Evolutionary conservation across 1,140 invertebrate species (phyloP).

Genomic region (Asbolus verrucosus): DNA sequence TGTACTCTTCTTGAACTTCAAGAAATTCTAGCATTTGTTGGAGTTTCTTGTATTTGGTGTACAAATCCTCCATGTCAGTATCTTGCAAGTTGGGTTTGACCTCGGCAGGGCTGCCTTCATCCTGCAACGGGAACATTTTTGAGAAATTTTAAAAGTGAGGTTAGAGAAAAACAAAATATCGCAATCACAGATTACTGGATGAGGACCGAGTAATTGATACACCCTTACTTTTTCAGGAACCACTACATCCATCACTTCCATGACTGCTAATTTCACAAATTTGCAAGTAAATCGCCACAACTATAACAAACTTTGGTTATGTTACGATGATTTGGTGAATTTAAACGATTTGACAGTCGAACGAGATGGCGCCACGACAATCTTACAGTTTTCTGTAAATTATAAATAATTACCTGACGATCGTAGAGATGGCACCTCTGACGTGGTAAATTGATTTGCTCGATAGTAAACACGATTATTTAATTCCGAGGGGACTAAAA

Average conservation of each 20-base stretch:
- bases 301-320: slow-evolving; percentile 30
- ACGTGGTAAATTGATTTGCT: too few relatives aligned
- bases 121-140: slow-evolving; percentile 66
- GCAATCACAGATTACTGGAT: too few relatives aligned
- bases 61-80: slow-evolving; percentile 89
- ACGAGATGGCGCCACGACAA: neutral
- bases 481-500: too few relatives aligned
- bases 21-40: slow-evolving; percentile 91
- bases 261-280: slow-evolving; percentile 64
- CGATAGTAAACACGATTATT: too few relatives aligned
- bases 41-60: slow-evolving; percentile 96
- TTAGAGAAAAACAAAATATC: slow-evolving; percentile 5
- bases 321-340: slow-evolving; percentile 54
- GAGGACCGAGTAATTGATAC: too few relatives aligned
- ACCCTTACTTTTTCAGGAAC: slow-evolving; percentile 76
- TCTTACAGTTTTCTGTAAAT: neutral
- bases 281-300: too few relatives aligned
- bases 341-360: neutral
- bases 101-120: slow-evolving; percentile 72
- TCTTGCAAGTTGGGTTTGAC: slow-evolving; percentile 76
- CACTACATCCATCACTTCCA: slow-evolving; percentile 79
- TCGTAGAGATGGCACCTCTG: too few relatives aligned
- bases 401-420: too few relatives aligned
- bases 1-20: slow-evolving; percentile 93
- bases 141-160: too few relatives aligned